Evolutionary conservation across 2,888 invertebrate species (phyloP).

Genomic region (Marasmarcha lunaedactyla): DNA sequence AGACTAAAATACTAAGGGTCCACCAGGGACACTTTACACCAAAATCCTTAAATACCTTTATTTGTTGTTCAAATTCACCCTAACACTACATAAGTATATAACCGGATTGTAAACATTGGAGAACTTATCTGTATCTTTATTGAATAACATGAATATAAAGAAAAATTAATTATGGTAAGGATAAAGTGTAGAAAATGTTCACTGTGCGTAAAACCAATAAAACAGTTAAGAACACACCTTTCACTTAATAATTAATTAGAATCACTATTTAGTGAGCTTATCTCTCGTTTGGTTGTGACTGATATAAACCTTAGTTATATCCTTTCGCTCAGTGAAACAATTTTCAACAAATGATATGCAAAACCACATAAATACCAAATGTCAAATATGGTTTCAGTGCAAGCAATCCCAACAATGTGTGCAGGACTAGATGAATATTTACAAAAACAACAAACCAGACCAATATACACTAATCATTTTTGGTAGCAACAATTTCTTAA

Average conservation of each 20-base stretch:
- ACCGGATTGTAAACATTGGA: no score
- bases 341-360: constrained; percentile 3
- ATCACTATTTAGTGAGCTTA: no score
- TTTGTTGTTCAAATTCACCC: constrained; percentile 24
- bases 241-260: neutral
- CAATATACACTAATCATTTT: no score
- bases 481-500: no score
- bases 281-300: no score
- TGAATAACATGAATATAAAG: neutral
- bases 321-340: constrained; percentile 7
- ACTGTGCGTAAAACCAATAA: constrained; percentile 52
- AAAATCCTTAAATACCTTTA: neutral
- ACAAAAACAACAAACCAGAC: neutral
- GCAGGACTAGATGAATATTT: constrained; percentile 11
- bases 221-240: constrained; percentile 24
- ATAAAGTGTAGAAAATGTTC: constrained; percentile 66
- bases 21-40: neutral
- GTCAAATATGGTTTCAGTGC: constrained; percentile 3
- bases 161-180: constrained; percentile 26
- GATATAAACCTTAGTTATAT: constrained; percentile 1
- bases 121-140: constrained; percentile 14
- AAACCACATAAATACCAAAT: neutral
- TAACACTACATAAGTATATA: constrained; percentile 22
- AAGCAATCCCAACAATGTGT: constrained; percentile 5
- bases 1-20: neutral